Evolutionary conservation across 2,113 vertebrate genomes (phyloP), one percentile per base, ranked within the genome.

Genomic region (Isichthys henryi): DNA sequence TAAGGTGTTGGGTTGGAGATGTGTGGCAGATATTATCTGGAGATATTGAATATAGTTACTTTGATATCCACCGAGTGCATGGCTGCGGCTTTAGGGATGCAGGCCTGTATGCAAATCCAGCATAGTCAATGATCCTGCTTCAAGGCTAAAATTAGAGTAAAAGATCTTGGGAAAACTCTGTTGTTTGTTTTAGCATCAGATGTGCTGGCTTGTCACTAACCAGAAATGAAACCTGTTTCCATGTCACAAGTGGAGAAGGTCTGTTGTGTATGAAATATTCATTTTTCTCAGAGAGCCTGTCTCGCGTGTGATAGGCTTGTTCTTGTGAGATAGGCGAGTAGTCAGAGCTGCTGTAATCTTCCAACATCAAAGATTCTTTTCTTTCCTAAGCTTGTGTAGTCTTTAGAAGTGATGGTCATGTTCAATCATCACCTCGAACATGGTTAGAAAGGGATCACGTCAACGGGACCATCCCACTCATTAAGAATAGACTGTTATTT

Each of bases 21-120:
- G 91, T 95, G 94, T 94, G 94, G 95, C 93, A 94, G 95, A 92
- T 93, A 93, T 94, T 93, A 90, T 91, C 92, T 90, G 93, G 93
- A 95, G 93, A 94, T 92, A 94, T 91, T 92, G 94, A 95, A 95
- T 95, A 93, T 93, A 95, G 95, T 94, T 95, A 49, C 15, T 85
- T 85, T 84, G 39, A 84, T 93, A 95, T 66, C 62, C n/a, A 93
- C 91, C 93, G 93, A 94, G 93, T 92, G 89, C 92, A 19, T 92
- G 91, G 91, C 90, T 91, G 90, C 91, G 93, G 93, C 94, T 95
- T 92, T 93, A 92, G 85, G 91, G 89, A 91, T 91, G 89, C 86
- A n/a, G 87, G 91, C 89, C 90, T 92, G 92, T 43, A 43, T 43
- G 74, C 39, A 80, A 84, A 84, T 84, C 43, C 88, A 90, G 89